Percentiles rank a stretch among this genome's conserved stretches.
phyloP scores from a whole-genome alignment of 1,140 invertebrate genomes.

The Lucilia cuprina region DNA sequence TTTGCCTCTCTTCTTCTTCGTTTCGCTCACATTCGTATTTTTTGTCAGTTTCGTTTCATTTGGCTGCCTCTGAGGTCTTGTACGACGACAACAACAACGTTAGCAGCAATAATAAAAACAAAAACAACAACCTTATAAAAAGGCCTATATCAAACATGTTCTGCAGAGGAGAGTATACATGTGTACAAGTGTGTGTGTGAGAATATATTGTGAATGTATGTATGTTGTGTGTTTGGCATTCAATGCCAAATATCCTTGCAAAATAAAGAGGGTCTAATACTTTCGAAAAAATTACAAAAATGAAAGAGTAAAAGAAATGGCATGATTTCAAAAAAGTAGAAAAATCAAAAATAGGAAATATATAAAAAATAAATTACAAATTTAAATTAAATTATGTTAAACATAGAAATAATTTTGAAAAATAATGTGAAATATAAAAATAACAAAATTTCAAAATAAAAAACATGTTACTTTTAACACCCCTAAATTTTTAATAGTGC shows the following conservation, averaged over 20 bases:
- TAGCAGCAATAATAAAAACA: background rate
- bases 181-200: background rate
- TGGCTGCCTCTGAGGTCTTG: background rate
- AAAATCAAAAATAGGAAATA: slow-evolving; percentile 1
- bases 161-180: background rate
- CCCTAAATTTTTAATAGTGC: too few species aligned
- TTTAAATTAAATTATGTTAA: background rate
- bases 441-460: background rate
- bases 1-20: slow-evolving; percentile 17
- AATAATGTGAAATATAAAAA: background rate
- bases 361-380: too few species aligned
- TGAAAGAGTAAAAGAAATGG: slow-evolving; percentile 21
- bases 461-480: background rate
- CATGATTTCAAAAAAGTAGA: background rate
- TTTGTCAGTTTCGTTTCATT: slow-evolving; percentile 12
- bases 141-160: background rate
- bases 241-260: slow-evolving; percentile 33
- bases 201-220: too few species aligned
- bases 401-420: background rate
- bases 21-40: background rate
- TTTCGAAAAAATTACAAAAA: background rate
- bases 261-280: slow-evolving; percentile 19
- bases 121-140: background rate
- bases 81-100: background rate
- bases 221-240: slow-evolving; percentile 22